A percentile compares a stretch with the other conserved stretches of the same genome.
Conservation (phyloP, 2,797 vertebrate species). For the Trichosurus vulpecula region DNA sequence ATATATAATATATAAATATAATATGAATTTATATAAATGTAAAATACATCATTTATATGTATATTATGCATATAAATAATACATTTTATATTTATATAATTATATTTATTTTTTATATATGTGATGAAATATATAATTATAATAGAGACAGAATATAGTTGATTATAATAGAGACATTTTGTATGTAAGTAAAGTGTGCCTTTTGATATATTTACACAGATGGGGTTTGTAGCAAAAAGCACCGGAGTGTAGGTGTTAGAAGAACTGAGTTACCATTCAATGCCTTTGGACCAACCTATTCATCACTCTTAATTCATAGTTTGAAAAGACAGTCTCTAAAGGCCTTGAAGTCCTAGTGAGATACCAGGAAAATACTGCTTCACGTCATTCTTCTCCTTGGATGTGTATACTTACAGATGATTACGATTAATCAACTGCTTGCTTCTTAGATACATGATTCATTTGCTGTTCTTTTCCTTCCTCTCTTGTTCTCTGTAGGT, state of each 20-base stretch:
- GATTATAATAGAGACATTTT: background rate
- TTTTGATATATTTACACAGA: background rate
- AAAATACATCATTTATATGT: too few relatives aligned
- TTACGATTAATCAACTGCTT: background rate
- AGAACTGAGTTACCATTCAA: background rate
- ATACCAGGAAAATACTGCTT: background rate
- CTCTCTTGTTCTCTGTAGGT: background rate
- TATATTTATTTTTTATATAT: too few relatives aligned
- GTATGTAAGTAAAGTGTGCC: background rate
- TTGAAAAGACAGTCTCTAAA: background rate
- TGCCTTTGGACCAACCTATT: background rate
- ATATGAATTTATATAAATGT: too few relatives aligned
- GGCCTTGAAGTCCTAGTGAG: background rate
- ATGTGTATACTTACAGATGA: background rate
- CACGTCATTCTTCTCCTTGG: background rate
- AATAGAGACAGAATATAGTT: background rate
- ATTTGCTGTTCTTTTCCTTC: background rate
- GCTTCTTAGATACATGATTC: slow-evolving; percentile 18
- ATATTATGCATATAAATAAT: too few relatives aligned
- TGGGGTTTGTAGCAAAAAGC: background rate
- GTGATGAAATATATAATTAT: background rate
- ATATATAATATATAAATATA: too few relatives aligned
- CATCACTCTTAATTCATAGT: background rate
- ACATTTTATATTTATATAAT: too few relatives aligned
- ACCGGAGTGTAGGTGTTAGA: background rate